These are phyloP conservation scores for Orthochromis malagaraziensis DNA, from an alignment of 2,113 vertebrate genomes.

Conservation along the genomic window DNA sequence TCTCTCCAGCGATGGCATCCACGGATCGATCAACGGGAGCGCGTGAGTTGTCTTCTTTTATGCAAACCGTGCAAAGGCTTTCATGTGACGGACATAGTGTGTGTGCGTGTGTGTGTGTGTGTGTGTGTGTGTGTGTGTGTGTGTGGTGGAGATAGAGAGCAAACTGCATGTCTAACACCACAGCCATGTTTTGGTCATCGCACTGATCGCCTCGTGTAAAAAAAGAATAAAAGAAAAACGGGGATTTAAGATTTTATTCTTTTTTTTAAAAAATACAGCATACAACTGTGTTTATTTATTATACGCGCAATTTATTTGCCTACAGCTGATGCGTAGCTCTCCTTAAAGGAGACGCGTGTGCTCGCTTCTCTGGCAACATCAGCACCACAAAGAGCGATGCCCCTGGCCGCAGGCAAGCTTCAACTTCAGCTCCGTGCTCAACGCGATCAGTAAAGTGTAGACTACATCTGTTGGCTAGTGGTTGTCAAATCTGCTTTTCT, in stretches of 20 bases:
- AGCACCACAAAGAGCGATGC: conserved; percentile 16
- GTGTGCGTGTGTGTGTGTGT: not conserved
- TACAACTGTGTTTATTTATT: not conserved
- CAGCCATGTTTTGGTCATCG: conserved; percentile 49
- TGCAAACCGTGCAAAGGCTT: not conserved
- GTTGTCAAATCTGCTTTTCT: not conserved
- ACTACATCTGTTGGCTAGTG: not conserved
- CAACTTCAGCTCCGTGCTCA: conserved; percentile 34
- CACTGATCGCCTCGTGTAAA: not conserved
- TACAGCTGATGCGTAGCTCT: conserved; percentile 23
- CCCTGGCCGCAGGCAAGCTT: conserved; percentile 10
- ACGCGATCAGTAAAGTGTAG: not conserved
- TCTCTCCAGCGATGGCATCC: conserved; percentile 52
- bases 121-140: not conserved
- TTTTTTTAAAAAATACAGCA: not conserved
- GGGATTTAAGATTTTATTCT: not conserved
- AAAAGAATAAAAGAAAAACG: not conserved
- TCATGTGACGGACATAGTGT: not conserved
- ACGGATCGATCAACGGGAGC: conserved; percentile 47
- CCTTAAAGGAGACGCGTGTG: conserved; percentile 44
- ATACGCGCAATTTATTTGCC: not conserved
- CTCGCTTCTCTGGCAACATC: conserved; percentile 42
- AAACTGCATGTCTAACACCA: not conserved
- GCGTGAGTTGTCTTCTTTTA: conserved; percentile 58
- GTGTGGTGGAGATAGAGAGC: not conserved